Conservation (phyloP, 2,113 vertebrate species). For the Phycodurus eques region DNA sequence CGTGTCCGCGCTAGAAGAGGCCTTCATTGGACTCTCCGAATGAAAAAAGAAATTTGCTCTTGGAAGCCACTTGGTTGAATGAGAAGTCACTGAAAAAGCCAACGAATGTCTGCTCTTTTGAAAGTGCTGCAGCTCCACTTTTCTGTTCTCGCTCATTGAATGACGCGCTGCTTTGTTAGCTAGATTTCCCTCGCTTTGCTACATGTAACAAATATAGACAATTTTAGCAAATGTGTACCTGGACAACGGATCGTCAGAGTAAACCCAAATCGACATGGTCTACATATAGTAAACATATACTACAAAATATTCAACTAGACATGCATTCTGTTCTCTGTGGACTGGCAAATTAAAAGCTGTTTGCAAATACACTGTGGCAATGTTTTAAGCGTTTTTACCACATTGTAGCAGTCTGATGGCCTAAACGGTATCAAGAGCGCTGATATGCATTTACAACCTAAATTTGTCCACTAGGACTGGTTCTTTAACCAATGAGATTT, state of each 20-base stretch:
- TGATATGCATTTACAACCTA: too few relatives aligned
- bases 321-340: background rate
- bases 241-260: background rate
- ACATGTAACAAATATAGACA: slow-evolving; percentile 7
- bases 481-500: too few relatives aligned
- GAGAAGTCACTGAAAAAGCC: slow-evolving; percentile 11
- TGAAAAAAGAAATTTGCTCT: background rate
- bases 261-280: background rate
- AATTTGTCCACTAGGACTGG: too few relatives aligned
- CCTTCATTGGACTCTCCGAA: slow-evolving; percentile 30
- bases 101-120: slow-evolving; percentile 29
- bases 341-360: background rate
- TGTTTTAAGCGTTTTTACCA: background rate
- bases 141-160: slow-evolving; percentile 27
- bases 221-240: background rate
- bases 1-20: slow-evolving; percentile 43
- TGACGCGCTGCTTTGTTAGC: slow-evolving; percentile 11
- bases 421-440: too few relatives aligned
- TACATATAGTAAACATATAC: too few relatives aligned
- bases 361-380: background rate
- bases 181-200: slow-evolving; percentile 22
- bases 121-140: background rate
- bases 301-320: too few relatives aligned
- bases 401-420: too few relatives aligned
- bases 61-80: background rate